Base-by-base conservation (phyloP, 2,797 vertebrate species). In the Aldrovandia affinis region DNA sequence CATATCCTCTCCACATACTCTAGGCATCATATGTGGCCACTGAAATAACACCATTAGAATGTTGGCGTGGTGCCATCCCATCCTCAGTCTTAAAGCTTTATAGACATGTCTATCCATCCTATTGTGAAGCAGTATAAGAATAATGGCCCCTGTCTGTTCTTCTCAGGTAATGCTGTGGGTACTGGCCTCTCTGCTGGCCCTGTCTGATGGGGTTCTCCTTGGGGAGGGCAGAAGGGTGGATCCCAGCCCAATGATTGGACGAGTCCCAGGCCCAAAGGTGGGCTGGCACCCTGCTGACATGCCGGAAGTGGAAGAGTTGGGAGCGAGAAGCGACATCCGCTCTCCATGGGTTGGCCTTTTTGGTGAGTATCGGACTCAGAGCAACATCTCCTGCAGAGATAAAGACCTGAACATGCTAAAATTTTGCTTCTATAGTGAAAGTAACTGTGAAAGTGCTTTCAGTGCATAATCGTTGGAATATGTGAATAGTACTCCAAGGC, bases 101-200 rank as follows among this genome's bases (percentile, higher is more conserved):
- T 25, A 59, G 57, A 22, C 18, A 7, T 22, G 4, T 5, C 18
- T 25, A 59, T 22, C 68, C 14, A 39, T 39, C n/a, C 39, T 39
- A 20, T 70, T 39, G 33, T 14, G 30, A 39, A 42, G 15, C 14
- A 39, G 18, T 18, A 70, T 7, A 15, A 20, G 10, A 68, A 30
- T 44, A 42, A 55, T 33, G 15, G 57, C 81, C 10, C 30, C 73
- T 33, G 61, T 70, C 39, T 82, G 14, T 9, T 55, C 86, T 55
- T 57, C 83, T 5, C 86, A 96, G 95, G 92, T 95, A 91, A 89
- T 95, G 88, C 89, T 94, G 78, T 95, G 93, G 93, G 89, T 94
- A 86, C 88, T 95, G 44, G 87, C 95, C 80, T 94, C 92, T 90
- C 87, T 96, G 88, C 88, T 96, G 91, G 93, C 94, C 82, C 89